Base-by-base conservation (phyloP, 2,797 vertebrate genomes). In the Ceryle rudis region DNA sequence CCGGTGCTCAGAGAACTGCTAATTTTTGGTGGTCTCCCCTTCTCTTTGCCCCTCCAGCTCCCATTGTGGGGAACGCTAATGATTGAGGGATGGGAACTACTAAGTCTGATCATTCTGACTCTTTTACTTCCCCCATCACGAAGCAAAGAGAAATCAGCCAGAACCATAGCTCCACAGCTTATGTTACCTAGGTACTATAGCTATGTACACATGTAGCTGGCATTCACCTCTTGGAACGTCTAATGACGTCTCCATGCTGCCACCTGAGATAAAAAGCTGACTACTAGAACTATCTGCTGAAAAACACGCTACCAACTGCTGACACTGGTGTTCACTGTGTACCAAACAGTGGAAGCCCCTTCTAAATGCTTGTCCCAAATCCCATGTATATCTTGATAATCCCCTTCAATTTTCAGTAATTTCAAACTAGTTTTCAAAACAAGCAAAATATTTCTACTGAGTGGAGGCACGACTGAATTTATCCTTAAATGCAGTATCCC, bases 81-180 rank as follows among this genome's bases (percentile, higher is more conserved):
- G 18, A 84, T 0, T 28, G 31, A 66, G 35, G 21, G 33, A 72
- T 18, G 33, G 29, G 8, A 37, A 54, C 54, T 52, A 11, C n/a
- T 18, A 69, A 39, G 25, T 69, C 6, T 46, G 35, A 44, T 39
- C 23, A 31, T 73, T 73, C 39, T 20, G 17, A 41, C 18, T 57
- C 78, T 21, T 52, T 55, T 33, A n/a, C 16, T 22, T 69, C 4
- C 14, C 16, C 26, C 11, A 61, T 54, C 20, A 35, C 0, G 0
- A 61, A 25, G 44, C 23, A 64, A 85, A 85, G 8, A 55, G 66
- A n/a, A 69, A 69, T 9, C 57, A 88, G 35, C 6, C 31, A n/a
- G 23, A 21, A 47, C 6, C 29, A 37, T 22, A 78, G 46, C 29
- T 26, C 54, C 47, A 33, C 10, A 70, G 42, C 25, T 41, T 7